phyloP scores from a whole-genome alignment of 2,888 invertebrate genomes.

The Netelia melanura region DNA sequence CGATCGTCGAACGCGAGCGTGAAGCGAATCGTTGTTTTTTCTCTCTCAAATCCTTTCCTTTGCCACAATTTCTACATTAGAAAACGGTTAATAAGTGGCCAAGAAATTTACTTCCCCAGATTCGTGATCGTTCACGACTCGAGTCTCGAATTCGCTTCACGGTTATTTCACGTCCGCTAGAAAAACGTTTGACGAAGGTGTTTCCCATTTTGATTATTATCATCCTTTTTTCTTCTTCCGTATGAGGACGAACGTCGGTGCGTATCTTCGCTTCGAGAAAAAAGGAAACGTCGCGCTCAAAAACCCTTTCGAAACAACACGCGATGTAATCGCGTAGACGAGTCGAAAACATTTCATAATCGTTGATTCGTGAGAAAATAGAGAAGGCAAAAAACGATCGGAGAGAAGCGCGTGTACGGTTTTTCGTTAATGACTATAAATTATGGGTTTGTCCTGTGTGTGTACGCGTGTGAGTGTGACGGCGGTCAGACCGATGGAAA shows the following conservation, averaged over 20 bases:
- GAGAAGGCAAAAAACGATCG: conserved; percentile 64
- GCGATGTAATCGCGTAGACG: conserved; percentile 48
- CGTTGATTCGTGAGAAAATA: conserved; percentile 73
- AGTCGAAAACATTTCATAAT: conserved; percentile 72
- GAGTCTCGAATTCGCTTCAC: conserved; percentile 27
- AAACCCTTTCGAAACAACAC: conserved; percentile 71
- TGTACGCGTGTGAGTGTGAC: conserved; percentile 24
- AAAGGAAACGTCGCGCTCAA: conserved; percentile 62
- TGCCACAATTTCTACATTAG: neutral
- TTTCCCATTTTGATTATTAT: neutral
- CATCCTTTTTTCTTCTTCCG: neutral
- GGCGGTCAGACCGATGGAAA: conserved; percentile 70
- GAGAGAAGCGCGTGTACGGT: conserved; percentile 73
- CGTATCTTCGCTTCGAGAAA: neutral
- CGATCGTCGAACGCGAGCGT: conserved; percentile 18
- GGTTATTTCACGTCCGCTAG: conserved; percentile 37
- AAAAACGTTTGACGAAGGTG: conserved; percentile 52
- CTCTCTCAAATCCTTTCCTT: neutral
- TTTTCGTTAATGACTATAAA: conserved; percentile 78
- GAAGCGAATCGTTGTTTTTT: too few relatives aligned
- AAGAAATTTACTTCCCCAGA: conserved; percentile 25
- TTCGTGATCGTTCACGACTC: conserved; percentile 26
- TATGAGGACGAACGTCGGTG: conserved; percentile 8
- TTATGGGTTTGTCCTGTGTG: conserved; percentile 75
- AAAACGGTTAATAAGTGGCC: neutral